phyloP scores from a whole-genome alignment of 2,888 invertebrate genomes.

The Thymelicus sylvestris region DNA sequence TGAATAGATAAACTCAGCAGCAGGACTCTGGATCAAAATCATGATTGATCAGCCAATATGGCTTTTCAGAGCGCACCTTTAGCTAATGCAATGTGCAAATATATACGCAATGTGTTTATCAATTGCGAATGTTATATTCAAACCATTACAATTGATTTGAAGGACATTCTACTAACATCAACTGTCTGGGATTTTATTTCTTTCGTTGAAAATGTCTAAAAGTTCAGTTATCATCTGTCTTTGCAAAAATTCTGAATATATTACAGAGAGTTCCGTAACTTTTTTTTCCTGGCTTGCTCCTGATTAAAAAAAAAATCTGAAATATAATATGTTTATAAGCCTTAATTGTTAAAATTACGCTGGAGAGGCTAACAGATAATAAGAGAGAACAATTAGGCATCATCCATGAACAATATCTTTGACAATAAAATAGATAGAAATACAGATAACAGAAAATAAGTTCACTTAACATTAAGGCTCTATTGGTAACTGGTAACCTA shows the following conservation, averaged over 20 bases:
- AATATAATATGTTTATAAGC: too few species aligned
- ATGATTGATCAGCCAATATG: conserved; percentile 45
- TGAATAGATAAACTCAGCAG: conserved; percentile 17
- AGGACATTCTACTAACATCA: conserved; percentile 1
- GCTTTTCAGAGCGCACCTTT: conserved; percentile 47
- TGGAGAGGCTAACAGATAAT: too few species aligned
- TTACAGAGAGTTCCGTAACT: too few species aligned
- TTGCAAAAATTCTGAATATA: neutral
- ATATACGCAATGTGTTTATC: conserved; percentile 64
- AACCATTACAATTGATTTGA: conserved; percentile 15
- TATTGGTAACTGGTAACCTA: too few species aligned
- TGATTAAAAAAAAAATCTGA: too few species aligned
- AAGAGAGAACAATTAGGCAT: too few species aligned
- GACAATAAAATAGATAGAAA: too few species aligned
- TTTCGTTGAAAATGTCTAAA: conserved; percentile 26
- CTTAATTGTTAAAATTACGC: too few species aligned
- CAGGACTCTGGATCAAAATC: conserved; percentile 36
- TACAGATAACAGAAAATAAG: too few species aligned
- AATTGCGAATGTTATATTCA: conserved; percentile 52
- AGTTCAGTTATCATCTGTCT: conserved; percentile 53
- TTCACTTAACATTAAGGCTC: too few species aligned
- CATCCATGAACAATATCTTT: too few species aligned
- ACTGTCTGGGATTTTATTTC: neutral
- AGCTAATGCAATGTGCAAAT: conserved; percentile 42
- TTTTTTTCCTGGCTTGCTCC: too few species aligned